A percentile compares a stretch with the other conserved stretches of the same genome.
These are phyloP conservation scores for Halesus radiatus DNA, from an alignment of 1,140 invertebrate species.

Conservation along the genomic window DNA sequence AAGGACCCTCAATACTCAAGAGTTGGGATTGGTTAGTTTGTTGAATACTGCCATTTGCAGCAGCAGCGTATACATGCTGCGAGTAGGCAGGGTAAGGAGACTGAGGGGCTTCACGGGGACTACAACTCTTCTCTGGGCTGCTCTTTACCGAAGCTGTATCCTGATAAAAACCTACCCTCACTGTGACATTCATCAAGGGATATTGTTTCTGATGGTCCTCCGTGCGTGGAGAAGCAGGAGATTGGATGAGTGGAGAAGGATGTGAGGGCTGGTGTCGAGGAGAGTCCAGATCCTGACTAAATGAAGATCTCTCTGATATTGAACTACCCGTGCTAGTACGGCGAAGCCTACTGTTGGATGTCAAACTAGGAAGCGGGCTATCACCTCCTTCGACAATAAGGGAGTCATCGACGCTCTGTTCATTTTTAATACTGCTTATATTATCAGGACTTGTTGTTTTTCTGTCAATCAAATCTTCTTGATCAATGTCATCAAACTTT, in stretches of 20 bases:
- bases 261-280: slow-evolving; percentile 78
- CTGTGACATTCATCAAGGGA: slow-evolving; percentile 79
- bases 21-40: slow-evolving; percentile 63
- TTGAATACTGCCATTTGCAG: slow-evolving; percentile 61
- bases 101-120: slow-evolving; percentile 74
- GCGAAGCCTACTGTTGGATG: slow-evolving; percentile 69
- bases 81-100: slow-evolving; percentile 74
- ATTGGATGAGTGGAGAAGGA: slow-evolving; percentile 74
- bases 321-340: slow-evolving; percentile 81
- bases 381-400: slow-evolving; percentile 65
- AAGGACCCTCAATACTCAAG: slow-evolving; percentile 64
- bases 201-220: slow-evolving; percentile 76
- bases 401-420: slow-evolving; percentile 61
- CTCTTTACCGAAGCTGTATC: slow-evolving; percentile 81
- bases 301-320: slow-evolving; percentile 80
- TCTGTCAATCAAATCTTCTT: slow-evolving; percentile 61
- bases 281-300: slow-evolving; percentile 81
- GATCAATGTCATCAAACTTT: slow-evolving; percentile 64
- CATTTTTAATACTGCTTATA: slow-evolving; percentile 63
- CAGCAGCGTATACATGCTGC: slow-evolving; percentile 73
- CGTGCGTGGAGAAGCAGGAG: slow-evolving; percentile 73
- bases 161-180: slow-evolving; percentile 84
- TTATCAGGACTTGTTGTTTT: slow-evolving; percentile 58
- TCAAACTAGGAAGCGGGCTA: slow-evolving; percentile 64
- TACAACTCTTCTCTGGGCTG: slow-evolving; percentile 80